phyloP scores from a whole-genome alignment of 2,797 vertebrate species.

The Pantherophis vulpinus region DNA sequence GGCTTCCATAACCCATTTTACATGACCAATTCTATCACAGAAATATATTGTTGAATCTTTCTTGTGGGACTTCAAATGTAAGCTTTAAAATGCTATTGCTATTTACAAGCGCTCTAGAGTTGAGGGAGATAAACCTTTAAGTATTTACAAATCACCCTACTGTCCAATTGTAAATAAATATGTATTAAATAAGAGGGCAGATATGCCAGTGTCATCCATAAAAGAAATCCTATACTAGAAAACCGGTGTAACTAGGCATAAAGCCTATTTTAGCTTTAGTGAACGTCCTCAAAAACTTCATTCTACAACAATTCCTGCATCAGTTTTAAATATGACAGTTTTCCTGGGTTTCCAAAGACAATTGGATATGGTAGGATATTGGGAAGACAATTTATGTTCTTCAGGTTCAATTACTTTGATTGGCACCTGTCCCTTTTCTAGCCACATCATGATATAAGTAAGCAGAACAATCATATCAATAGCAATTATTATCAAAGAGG shows the following conservation, averaged over 20 bases:
- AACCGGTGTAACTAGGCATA: background rate
- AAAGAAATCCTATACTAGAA: background rate
- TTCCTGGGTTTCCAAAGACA: background rate
- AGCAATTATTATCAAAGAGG: background rate
- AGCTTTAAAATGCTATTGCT: background rate
- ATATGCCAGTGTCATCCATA: background rate
- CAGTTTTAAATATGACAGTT: background rate
- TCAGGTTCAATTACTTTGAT: background rate
- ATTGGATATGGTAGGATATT: background rate
- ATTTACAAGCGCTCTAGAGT: background rate
- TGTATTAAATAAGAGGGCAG: background rate
- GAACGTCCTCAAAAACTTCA: background rate
- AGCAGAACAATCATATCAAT: background rate
- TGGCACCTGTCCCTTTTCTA: background rate
- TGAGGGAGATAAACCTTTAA: background rate
- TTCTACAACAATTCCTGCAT: background rate
- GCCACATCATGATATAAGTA: background rate
- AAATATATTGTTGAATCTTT: background rate
- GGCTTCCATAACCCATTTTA: background rate
- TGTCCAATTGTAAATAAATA: background rate
- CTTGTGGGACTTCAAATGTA: background rate
- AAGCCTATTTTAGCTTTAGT: background rate
- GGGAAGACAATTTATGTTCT: background rate
- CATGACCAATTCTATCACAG: background rate
- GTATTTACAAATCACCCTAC: background rate